phyloP scores from a whole-genome alignment of 2,113 vertebrate species.

The Pseudopodoces humilis region DNA sequence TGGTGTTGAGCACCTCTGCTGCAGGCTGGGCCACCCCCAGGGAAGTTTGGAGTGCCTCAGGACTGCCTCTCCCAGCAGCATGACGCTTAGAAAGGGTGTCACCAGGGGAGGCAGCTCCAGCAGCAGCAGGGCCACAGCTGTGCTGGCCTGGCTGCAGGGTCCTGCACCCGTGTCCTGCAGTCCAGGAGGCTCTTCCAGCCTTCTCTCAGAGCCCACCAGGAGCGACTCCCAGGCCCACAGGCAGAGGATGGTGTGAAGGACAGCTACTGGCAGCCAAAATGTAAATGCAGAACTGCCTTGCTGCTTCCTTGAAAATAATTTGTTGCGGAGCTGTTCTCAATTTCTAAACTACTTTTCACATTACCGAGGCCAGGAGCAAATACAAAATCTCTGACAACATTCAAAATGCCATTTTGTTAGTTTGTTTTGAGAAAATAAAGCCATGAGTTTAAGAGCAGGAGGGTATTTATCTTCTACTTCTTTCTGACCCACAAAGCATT shows the following conservation, averaged over 20 bases:
- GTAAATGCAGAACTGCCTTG: background rate
- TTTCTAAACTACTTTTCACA: background rate
- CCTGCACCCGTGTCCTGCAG: background rate
- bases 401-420: background rate
- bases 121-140: background rate
- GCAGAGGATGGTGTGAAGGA: background rate
- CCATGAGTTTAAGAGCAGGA: background rate
- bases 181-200: background rate
- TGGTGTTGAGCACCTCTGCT: background rate
- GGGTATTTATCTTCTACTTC: background rate
- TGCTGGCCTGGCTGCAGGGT: background rate
- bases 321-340: background rate
- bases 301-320: background rate
- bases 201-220: background rate
- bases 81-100: background rate
- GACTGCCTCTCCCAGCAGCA: background rate
- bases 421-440: background rate
- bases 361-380: background rate
- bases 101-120: background rate
- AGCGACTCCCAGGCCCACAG: background rate
- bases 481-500: background rate
- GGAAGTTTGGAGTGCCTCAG: background rate
- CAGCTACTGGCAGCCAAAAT: background rate
- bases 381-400: background rate
- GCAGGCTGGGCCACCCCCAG: background rate